A percentile compares a stretch with the other conserved stretches of the same genome.
Evolutionary conservation across 2,888 invertebrate species (phyloP).

Genomic region (Aphodius sticticus): DNA sequence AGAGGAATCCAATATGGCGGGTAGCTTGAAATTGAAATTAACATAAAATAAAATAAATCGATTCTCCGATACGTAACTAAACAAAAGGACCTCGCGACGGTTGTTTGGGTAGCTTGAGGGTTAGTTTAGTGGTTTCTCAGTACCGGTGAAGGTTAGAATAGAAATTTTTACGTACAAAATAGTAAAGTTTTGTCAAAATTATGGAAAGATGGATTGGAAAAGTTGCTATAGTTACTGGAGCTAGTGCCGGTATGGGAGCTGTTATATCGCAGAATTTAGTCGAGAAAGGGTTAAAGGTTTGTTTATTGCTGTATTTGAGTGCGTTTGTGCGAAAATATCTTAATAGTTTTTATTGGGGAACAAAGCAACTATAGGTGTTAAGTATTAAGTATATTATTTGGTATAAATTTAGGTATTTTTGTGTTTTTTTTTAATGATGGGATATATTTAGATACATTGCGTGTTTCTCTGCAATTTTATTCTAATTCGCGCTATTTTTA

Average conservation of each 20-base stretch:
- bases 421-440: not conserved
- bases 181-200: not conserved
- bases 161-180: not conserved
- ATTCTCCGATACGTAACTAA: not conserved
- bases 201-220: conserved; percentile 36
- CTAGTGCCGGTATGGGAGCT: conserved; percentile 35
- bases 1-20: not conserved
- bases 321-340: not conserved
- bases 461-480: conserved; percentile 6
- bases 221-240: conserved; percentile 35
- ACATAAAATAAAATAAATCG: not conserved
- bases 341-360: not conserved
- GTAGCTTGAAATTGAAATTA: not conserved
- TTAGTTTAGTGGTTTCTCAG: not conserved
- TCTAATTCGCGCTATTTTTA: not conserved
- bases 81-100: not conserved
- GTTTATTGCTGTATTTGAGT: not conserved
- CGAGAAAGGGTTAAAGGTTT: conserved; percentile 32
- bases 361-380: not conserved
- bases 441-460: not conserved
- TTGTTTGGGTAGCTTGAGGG: not conserved
- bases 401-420: too few relatives aligned
- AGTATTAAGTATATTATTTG: too few relatives aligned
- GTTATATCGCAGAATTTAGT: conserved; percentile 34
- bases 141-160: not conserved